Evolutionary conservation across 2,797 vertebrate species (phyloP), one percentile per base, ranked within the genome.

Genomic region (Bovichtus diacanthus): DNA sequence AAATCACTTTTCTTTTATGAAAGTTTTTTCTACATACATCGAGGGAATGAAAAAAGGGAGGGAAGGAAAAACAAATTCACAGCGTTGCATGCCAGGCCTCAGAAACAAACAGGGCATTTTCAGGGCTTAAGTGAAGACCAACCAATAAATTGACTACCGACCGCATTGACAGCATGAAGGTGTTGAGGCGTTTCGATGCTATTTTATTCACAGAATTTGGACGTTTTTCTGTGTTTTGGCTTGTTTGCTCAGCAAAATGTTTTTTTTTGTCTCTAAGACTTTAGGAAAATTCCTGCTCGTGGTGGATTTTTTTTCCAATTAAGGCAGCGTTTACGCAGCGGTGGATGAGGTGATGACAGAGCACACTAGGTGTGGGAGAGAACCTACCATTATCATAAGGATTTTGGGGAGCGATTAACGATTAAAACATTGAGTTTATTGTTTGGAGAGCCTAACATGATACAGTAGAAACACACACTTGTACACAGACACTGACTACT

Each of bases 371-470:
- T 59, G 62, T 78, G 66, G 81, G 78, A 80, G 59, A 88, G 73
- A 84, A 69, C 73, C 64, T 80, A 78, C 61, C 73, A 84, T 34
- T 79, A 82, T 94, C 83, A 86, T 82, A 82, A 85, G 80, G 82
- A 79, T 90, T 88, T 90, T 77, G 80, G 82, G 85, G 81, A 81
- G 53, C 44, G 31, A n/a, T n/a, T n/a, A n/a, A 56, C 76, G 70
- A 93, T 91, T 91, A 85, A 91, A 93, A 94, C 91, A 94, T 86
- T 92, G 86, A 87, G 76, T 91, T 91, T 89, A 90, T 94, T 95
- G 93, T 95, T 90, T 85, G 60, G 68, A 85, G 83, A 90, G 76
- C 64, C 68, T 86, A 90, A 90, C 88, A 89, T 83, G 80, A 89
- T 88, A 85, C 84, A 86, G 70, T 78, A 62, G 13, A 69, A 64